Evolutionary conservation across 2,113 vertebrate species (phyloP).

Genomic region (Synodontis membranacea): DNA sequence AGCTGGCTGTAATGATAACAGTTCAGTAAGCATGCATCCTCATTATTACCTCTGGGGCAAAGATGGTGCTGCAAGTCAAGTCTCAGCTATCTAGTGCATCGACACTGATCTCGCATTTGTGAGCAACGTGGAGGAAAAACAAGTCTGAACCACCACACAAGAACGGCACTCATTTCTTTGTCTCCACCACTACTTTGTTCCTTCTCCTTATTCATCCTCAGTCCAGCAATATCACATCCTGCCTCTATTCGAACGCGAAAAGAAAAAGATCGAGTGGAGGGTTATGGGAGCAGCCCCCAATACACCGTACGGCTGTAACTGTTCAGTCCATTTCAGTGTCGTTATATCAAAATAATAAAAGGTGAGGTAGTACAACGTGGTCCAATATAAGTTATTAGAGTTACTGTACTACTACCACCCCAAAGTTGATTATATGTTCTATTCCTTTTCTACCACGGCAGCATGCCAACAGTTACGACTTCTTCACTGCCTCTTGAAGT

Average conservation of each 20-base stretch:
- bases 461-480: neutral
- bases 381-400: neutral
- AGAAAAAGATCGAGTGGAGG: neutral
- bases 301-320: neutral
- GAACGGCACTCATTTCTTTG: neutral
- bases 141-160: neutral
- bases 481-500: neutral
- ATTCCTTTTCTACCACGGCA: neutral
- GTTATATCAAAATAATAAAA: neutral
- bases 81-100: neutral
- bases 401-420: neutral
- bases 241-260: neutral
- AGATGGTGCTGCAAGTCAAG: neutral
- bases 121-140: too few relatives aligned
- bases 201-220: neutral
- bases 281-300: neutral
- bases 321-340: neutral
- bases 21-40: neutral
- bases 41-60: slow-evolving; percentile 2
- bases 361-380: neutral
- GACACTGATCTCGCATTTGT: neutral
- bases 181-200: neutral
- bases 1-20: slow-evolving; percentile 2
- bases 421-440: neutral
- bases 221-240: neutral